Conservation (phyloP, 2,797 vertebrate species). For the Labeo calbasu region DNA sequence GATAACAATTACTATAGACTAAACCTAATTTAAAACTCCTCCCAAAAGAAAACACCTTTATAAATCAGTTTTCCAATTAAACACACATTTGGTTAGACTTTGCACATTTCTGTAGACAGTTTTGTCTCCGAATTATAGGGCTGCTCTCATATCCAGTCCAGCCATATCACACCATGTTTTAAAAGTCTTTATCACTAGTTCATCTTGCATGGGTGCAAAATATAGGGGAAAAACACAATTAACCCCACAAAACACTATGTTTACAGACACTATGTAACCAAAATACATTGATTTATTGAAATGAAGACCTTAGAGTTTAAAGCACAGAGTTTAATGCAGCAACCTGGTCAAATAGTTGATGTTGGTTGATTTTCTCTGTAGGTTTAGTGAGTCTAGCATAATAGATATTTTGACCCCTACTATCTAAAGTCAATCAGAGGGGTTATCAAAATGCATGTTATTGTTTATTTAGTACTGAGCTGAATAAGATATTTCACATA, state of each 20-base stretch:
- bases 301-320: background rate
- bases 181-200: constrained; percentile 23
- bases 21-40: background rate
- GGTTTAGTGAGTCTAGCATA: background rate
- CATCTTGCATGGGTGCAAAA: background rate
- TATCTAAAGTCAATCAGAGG: background rate
- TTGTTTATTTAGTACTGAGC: no score
- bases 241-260: background rate
- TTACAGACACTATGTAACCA: background rate
- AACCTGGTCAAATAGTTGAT: background rate
- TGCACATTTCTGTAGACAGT: background rate
- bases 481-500: no score
- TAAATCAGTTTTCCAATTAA: background rate
- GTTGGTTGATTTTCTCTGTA: background rate
- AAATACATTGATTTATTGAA: background rate
- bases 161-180: background rate
- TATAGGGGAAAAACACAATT: background rate
- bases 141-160: background rate
- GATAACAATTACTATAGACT: background rate
- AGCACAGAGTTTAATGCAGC: background rate
- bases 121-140: background rate
- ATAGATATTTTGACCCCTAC: background rate
- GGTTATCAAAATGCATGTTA: no score
- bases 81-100: background rate
- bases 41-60: background rate